These are phyloP conservation scores for Hyaena hyaena DNA, from an alignment of 2,113 vertebrate species.

Conservation along the genomic window DNA sequence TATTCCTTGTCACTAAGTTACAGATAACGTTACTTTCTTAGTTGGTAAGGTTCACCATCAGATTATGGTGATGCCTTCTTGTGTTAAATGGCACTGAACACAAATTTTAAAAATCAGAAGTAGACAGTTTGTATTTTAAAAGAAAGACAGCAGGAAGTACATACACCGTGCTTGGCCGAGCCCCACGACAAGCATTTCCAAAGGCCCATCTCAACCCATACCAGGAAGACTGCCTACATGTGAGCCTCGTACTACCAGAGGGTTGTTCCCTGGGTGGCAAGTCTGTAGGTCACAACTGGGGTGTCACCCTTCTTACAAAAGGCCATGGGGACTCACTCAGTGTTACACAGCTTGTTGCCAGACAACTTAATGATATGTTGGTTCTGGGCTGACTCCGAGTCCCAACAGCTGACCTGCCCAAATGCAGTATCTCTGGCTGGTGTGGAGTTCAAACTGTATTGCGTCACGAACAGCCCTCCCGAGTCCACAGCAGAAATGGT, in stretches of 20 bases:
- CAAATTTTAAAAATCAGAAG: conserved; percentile 3
- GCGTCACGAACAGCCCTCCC: neutral
- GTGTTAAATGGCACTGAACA: neutral
- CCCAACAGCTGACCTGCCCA: conserved; percentile 20
- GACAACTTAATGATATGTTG: conserved; percentile 15
- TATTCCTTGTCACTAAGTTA: neutral
- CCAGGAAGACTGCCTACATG: neutral
- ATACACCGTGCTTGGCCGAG: neutral
- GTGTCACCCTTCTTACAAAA: conserved; percentile 24
- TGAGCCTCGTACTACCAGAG: neutral
- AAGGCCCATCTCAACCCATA: neutral
- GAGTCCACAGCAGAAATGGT: neutral
- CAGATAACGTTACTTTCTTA: neutral
- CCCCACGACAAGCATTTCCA: neutral
- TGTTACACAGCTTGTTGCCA: neutral
- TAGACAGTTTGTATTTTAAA: neutral
- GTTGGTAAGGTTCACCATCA: neutral
- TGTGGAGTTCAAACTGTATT: neutral
- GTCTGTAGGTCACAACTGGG: neutral
- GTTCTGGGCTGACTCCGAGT: neutral
- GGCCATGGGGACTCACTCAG: conserved; percentile 25
- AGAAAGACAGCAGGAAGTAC: neutral
- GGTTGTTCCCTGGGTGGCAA: neutral
- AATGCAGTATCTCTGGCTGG: neutral
- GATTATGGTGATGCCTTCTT: neutral